phyloP scores from a whole-genome alignment of 1,140 invertebrate species.

The Steinernema khuongi region DNA sequence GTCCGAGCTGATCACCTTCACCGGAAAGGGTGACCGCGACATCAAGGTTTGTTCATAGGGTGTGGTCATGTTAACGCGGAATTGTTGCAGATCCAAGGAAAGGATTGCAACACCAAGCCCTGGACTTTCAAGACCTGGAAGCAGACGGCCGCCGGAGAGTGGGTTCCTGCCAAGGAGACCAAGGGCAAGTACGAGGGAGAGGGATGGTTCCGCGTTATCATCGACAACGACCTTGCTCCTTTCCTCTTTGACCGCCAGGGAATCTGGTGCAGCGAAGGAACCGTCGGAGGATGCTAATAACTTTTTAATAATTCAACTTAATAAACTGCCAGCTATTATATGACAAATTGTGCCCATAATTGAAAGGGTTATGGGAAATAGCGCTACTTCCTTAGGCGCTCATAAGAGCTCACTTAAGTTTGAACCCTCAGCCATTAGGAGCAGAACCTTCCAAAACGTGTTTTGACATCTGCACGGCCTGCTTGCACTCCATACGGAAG shows the following conservation, averaged over 20 bases:
- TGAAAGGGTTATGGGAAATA: too few relatives aligned
- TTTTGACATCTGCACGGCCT: too few relatives aligned
- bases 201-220: constrained; percentile 2
- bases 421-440: too few relatives aligned
- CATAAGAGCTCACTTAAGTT: too few relatives aligned
- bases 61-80: not conserved
- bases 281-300: not conserved
- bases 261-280: not conserved
- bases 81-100: not conserved
- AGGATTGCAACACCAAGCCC: not conserved
- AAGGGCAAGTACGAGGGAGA: not conserved
- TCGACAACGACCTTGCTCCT: not conserved
- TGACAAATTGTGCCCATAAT: too few relatives aligned
- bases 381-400: too few relatives aligned
- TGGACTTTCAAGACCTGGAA: constrained; percentile 12
- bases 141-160: not conserved
- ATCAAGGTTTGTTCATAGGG: not conserved
- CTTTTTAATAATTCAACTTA: too few relatives aligned
- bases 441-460: too few relatives aligned
- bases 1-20: constrained; percentile 4
- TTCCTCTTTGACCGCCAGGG: not conserved
- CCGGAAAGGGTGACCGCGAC: not conserved
- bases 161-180: not conserved
- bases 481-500: too few relatives aligned
- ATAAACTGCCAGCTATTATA: too few relatives aligned